Evolutionary conservation across 2,797 vertebrate species (phyloP), one percentile per base, ranked within the genome.

Genomic region (Zalophus californianus): DNA sequence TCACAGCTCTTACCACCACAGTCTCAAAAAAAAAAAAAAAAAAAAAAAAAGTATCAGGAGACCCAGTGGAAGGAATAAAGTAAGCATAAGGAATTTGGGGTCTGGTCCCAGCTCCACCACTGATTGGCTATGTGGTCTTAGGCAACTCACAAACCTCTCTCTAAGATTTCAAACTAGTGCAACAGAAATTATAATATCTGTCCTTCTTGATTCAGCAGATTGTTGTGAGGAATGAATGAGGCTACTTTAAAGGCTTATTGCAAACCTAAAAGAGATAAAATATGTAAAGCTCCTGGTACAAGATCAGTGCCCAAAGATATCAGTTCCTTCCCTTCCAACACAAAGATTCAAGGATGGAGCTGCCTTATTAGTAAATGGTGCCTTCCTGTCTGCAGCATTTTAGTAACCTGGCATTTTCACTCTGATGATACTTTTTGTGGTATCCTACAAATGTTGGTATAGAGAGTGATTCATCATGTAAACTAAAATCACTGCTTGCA

Each of bases 401-500:
- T 60, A 84, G 97, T 92, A 96, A 97, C 96, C 94, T 96, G 97
- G 87, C 86, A 97, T 97, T 97, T 97, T 96, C 82, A 89, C 84
- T 95, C 96, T 84, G 93, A 95, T 41, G 73, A 79, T 97, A 84
- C 90, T 97, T 97, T 93, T 80, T 96, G 97, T 96, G 96, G 97
- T 95, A 82, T 66, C 85, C 64, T 97, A 94, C 96, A 97, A 97
- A 97, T 86, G 95, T 87, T 96, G 85, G 86, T 97, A 96, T 29
- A 95, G 66, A 82, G 84, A 92, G 64, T 97, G 97, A 97, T 86
- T 97, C 97, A 96, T 97, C 94, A 32, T 64, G 32, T 94, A 97
- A 96, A 97, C 96, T 90, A 92, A 97, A 97, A 97, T 97, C 97
- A 97, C 60, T 82, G 91, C 94, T 95, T 97, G 79, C 41, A 93